Evolutionary conservation across 2,888 invertebrate species (phyloP), one percentile per base, ranked within the genome.

Genomic region (Eristalis intricaria): DNA sequence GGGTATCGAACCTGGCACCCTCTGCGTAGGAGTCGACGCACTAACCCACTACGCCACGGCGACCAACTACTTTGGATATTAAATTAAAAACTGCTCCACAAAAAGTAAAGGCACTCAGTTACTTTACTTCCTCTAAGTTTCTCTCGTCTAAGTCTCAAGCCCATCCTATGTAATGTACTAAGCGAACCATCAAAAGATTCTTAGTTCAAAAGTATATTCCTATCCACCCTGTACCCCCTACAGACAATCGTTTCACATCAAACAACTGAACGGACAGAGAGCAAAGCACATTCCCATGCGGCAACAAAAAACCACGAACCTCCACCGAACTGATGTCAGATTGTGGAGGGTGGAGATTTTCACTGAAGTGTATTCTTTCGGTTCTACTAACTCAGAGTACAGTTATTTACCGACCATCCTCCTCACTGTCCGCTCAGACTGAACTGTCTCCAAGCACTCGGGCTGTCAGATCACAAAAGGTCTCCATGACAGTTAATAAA

Each of bases 401-500:
- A 60, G 68, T 61, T 65, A 66, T 60, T 60, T 66, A 60, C 66
- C 66, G 38, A 40, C 58, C 29, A 60, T 76, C 43, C 40, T 43
- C 66, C 32, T 65, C 29, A 19, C 22, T 2, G 29, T 32, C 40
- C 40, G 29, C 32, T 43, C 19, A 23, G 35, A 32, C 32, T 40
- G 50, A 26, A 26, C 60, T 26, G 23, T 65, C 23, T 11, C 26
- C 26, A 60, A 29, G 60, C 26, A 56, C 15, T 29, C 19, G 1
- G 38, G 22, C 76, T 76, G 61, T 64, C 76, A 61, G 66, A 68
- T 76, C 76, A 76, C 68, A 76, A 76, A 76, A 76, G 76, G 68
- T 76, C 76, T 76, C 61, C 68, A 68, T 76, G 76, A 76, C 76
- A 76, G 66, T 76, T 76, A 68, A 76, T 76, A 76, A 76, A 76